Evolutionary conservation across 2,888 invertebrate species (phyloP).

Genomic region (Hypsopygia costalis): DNA sequence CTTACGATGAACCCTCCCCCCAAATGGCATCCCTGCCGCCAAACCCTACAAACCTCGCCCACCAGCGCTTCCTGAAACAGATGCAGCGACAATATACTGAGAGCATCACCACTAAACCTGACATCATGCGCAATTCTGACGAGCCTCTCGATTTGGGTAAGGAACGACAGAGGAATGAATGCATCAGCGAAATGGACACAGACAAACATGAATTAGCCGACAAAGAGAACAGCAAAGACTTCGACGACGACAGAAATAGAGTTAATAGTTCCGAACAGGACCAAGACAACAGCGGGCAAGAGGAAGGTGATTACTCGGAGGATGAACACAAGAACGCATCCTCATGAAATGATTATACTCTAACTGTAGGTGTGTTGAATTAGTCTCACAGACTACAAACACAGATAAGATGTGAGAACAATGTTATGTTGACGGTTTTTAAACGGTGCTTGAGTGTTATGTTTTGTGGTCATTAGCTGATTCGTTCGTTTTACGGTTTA

Average conservation of each 20-base stretch:
- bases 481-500: slow-evolving; percentile 62
- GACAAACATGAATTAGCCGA: slow-evolving; percentile 79
- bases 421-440: slow-evolving; percentile 63
- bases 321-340: slow-evolving; percentile 64
- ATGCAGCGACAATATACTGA: slow-evolving; percentile 81
- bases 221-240: slow-evolving; percentile 61
- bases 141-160: slow-evolving; percentile 79
- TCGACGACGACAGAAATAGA: slow-evolving; percentile 51
- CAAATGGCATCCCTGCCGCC: slow-evolving; percentile 78
- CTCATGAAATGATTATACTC: slow-evolving; percentile 56
- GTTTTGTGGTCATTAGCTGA: slow-evolving; percentile 68
- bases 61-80: slow-evolving; percentile 83
- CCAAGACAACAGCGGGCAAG: slow-evolving; percentile 54
- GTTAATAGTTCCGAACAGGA: slow-evolving; percentile 45
- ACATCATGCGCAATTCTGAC: slow-evolving; percentile 77
- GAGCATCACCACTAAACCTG: slow-evolving; percentile 76
- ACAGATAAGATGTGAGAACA: slow-evolving; percentile 49
- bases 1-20: slow-evolving; percentile 80
- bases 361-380: slow-evolving; percentile 29
- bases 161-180: slow-evolving; percentile 62
- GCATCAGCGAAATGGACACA: slow-evolving; percentile 57
- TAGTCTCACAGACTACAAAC: slow-evolving; percentile 39
- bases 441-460: slow-evolving; percentile 76
- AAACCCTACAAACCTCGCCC: slow-evolving; percentile 65
- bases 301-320: slow-evolving; percentile 72